Evolutionary conservation across 2,113 vertebrate genomes (phyloP).

Genomic region (Micronycteris hirsuta): DNA sequence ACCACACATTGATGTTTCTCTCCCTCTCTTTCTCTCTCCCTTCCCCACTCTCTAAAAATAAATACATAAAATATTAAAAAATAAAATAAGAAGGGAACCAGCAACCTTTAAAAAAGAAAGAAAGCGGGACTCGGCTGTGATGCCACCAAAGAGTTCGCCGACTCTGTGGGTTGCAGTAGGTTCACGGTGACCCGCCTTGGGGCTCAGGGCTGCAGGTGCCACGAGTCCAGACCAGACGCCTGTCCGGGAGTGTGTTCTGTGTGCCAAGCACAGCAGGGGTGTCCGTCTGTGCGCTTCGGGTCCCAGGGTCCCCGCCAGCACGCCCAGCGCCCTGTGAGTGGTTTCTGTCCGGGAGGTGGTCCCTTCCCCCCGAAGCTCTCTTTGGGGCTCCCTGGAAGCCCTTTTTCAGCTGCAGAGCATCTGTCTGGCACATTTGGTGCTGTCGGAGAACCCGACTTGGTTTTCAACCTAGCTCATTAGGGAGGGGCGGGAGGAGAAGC

Average conservation of each 20-base stretch:
- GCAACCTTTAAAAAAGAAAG: too few relatives aligned
- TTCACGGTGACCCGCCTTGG: rapidly evolving
- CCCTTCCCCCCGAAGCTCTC: rapidly evolving
- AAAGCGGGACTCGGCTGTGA: neutral
- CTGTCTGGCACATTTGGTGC: rapidly evolving
- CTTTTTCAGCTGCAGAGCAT: neutral
- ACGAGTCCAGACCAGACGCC: neutral
- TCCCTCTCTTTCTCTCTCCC: too few relatives aligned
- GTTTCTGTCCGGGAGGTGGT: neutral
- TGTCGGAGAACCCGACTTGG: neutral
- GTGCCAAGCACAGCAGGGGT: neutral
- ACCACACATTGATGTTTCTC: too few relatives aligned
- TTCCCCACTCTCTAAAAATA: too few relatives aligned
- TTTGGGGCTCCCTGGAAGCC: neutral
- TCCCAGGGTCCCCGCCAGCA: neutral
- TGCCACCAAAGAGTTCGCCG: neutral
- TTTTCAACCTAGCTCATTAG: neutral
- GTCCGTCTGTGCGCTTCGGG: rapidly evolving
- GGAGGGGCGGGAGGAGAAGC: neutral
- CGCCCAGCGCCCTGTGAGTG: neutral
- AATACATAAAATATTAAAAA: too few relatives aligned
- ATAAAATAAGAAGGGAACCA: too few relatives aligned
- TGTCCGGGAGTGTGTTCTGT: rapidly evolving
- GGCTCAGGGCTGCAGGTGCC: neutral
- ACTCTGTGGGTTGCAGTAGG: neutral